Conservation (phyloP, 1,140 invertebrate genomes). For the Calosoma granatense region DNA sequence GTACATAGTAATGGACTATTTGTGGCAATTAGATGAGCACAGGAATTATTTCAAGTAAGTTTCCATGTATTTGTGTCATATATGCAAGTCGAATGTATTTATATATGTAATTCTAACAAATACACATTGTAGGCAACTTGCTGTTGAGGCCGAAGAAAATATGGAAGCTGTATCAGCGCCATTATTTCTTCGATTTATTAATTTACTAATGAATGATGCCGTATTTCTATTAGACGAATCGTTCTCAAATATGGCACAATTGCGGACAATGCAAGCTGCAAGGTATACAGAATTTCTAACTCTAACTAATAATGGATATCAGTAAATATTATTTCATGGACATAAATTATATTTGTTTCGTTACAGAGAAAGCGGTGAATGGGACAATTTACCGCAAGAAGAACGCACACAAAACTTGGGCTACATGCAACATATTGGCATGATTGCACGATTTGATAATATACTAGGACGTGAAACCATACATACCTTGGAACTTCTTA, state of each 20-base stretch:
- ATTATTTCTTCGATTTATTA: slow-evolving; percentile 86
- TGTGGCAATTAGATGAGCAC: slow-evolving; percentile 77
- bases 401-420: slow-evolving; percentile 69
- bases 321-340: not conserved
- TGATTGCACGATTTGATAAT: slow-evolving; percentile 85
- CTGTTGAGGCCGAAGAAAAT: slow-evolving; percentile 68
- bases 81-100: not conserved
- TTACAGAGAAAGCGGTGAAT: slow-evolving; percentile 62
- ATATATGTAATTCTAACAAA: slow-evolving; percentile 10
- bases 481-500: slow-evolving; percentile 70
- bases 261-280: slow-evolving; percentile 60
- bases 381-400: slow-evolving; percentile 54
- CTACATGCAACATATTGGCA: slow-evolving; percentile 68
- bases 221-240: slow-evolving; percentile 90
- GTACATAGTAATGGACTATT: slow-evolving; percentile 87
- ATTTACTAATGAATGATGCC: slow-evolving; percentile 92
- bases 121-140: slow-evolving; percentile 52
- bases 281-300: no score
- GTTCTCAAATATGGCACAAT: slow-evolving; percentile 72
- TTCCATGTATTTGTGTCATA: no score
- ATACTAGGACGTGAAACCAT: slow-evolving; percentile 85
- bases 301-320: not conserved
- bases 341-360: slow-evolving; percentile 4
- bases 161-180: slow-evolving; percentile 87
- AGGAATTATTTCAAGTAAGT: slow-evolving; percentile 62